Evolutionary conservation across 2,113 vertebrate genomes (phyloP), one percentile per base, ranked within the genome.

Genomic region (Pelobates fuscus): DNA sequence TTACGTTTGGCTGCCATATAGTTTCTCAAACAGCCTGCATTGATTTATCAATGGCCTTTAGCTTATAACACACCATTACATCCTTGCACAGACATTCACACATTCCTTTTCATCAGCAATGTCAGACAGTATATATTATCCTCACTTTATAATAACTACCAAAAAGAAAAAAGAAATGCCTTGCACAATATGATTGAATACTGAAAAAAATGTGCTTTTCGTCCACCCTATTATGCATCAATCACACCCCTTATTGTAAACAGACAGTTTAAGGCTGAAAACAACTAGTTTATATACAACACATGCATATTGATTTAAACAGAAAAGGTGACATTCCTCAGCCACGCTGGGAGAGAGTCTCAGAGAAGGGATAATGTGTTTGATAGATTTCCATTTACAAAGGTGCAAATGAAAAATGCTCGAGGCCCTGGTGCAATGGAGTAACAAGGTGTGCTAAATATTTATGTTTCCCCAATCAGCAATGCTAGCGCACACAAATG

Each of bases 61-160:
- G 24, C 69, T 46, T 71, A 61, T 10, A 29, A 25, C 41, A 27
- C 41, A 71, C 17, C 37, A 61, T 41, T 43, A 61, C 58, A 29
- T 61, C 26, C n/a, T 46, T 60, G 23, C 55, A 44, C 43, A 71
- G 68, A 60, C 6, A 26, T 60, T 60, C 10, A 21, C 15, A 18
- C 21, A 25, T 37, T 37, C n/a, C 69, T 49, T 71, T 27, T 61
- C 59, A 61, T 71, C 69, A 71, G 41, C 11, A 61, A 58, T 49
- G 57, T 30, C 26, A 21, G 25, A 1, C 46, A 30, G 14, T 32
- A 8, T 46, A 29, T 20, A 27, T 37, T 32, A 43, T 70, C 5
- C n/a, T 8, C 29, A 71, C 20, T 55, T 55, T 49, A 49, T 49
- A 17, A 49, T 17, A 49, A 2, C 10, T 49, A 49, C 11, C 1